Evolutionary conservation across 2,113 vertebrate species (phyloP).

Genomic region (Cephalopholis sonnerati): DNA sequence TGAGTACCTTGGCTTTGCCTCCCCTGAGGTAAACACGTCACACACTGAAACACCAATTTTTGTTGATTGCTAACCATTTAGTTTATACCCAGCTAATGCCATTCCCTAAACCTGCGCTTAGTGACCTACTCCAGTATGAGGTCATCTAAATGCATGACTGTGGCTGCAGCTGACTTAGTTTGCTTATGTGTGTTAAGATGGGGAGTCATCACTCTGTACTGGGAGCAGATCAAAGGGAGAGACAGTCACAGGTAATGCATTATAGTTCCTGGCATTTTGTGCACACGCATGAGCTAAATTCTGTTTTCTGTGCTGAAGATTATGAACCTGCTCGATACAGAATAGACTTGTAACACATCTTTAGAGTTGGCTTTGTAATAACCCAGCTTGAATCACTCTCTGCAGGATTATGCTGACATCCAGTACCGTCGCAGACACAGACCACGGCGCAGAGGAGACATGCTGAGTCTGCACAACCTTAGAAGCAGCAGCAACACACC

Average conservation of each 20-base stretch:
- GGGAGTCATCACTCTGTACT: slow-evolving; percentile 77
- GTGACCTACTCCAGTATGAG: slow-evolving; percentile 24
- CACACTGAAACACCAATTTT: slow-evolving; percentile 15
- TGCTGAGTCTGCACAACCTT: slow-evolving; percentile 94
- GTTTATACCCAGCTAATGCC: slow-evolving; percentile 18
- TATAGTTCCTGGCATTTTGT: background rate
- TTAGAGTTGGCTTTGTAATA: slow-evolving; percentile 6
- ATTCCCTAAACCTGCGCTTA: slow-evolving; percentile 31
- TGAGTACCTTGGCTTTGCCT: slow-evolving; percentile 98
- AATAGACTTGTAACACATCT: background rate
- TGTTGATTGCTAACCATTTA: slow-evolving; percentile 12
- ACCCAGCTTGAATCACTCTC: slow-evolving; percentile 20
- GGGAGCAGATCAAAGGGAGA: slow-evolving; percentile 76
- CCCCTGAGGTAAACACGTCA: slow-evolving; percentile 92
- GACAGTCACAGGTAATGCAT: slow-evolving; percentile 76
- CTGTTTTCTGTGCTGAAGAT: slow-evolving; percentile 12
- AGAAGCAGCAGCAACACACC: slow-evolving; percentile 89
- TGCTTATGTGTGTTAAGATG: slow-evolving; percentile 76
- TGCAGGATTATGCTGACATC: slow-evolving; percentile 97
- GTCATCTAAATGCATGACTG: slow-evolving; percentile 36
- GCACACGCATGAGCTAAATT: slow-evolving; percentile 37
- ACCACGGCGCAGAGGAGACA: slow-evolving; percentile 91
- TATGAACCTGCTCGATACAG: background rate
- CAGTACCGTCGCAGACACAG: slow-evolving; percentile 96
- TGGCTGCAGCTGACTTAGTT: slow-evolving; percentile 59